Percentiles rank a stretch among this genome's conserved stretches.
Evolutionary conservation across 1,140 invertebrate genomes (phyloP).

Genomic region (Drosophila jambulina): DNA sequence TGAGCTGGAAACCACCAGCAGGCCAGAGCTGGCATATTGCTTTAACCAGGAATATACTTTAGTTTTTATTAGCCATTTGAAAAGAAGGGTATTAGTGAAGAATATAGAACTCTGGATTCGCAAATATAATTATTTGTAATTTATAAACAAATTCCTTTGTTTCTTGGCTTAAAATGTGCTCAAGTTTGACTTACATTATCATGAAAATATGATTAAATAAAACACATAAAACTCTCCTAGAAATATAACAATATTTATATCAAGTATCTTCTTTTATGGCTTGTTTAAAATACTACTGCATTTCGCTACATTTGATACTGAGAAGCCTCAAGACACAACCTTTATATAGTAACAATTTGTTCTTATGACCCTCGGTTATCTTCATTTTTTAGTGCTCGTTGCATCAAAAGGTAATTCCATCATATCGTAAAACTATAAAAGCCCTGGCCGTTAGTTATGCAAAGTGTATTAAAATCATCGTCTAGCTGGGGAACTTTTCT

Average conservation of each 20-base stretch:
- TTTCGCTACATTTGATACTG: not conserved
- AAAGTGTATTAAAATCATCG: constrained; percentile 56
- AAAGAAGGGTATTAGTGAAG: constrained; percentile 34
- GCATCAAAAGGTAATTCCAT: constrained; percentile 31
- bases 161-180: too few relatives aligned
- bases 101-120: too few relatives aligned
- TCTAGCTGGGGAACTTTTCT: constrained; percentile 36
- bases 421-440: constrained; percentile 44
- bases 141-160: too few relatives aligned
- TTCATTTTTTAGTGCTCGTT: not conserved
- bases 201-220: not conserved
- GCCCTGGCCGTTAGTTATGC: constrained; percentile 29
- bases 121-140: too few relatives aligned
- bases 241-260: not conserved
- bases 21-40: constrained; percentile 15
- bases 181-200: not conserved
- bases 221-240: not conserved
- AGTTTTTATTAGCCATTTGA: constrained; percentile 8
- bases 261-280: not conserved
- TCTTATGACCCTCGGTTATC: not conserved
- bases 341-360: constrained; percentile 1
- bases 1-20: constrained; percentile 27
- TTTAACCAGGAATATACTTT: constrained; percentile 34
- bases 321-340: not conserved
- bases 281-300: not conserved